These are phyloP conservation scores for Podarcis raffonei DNA, from an alignment of 2,113 vertebrate species.

Conservation along the genomic window DNA sequence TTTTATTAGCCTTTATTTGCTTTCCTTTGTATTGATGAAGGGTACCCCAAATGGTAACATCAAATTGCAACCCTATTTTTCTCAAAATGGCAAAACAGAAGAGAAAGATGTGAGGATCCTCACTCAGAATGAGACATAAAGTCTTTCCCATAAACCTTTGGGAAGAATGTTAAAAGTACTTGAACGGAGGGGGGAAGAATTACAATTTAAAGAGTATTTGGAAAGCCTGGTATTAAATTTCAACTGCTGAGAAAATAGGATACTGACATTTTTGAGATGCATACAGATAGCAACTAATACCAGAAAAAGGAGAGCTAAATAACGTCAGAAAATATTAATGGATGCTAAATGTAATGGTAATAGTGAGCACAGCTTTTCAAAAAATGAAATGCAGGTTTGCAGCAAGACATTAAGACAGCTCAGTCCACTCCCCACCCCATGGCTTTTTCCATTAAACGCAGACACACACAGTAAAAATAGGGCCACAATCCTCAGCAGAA, in stretches of 20 bases:
- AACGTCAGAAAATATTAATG: background rate
- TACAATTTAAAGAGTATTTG: background rate
- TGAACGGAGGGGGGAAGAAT: background rate
- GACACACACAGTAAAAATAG: background rate
- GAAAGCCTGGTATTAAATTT: background rate
- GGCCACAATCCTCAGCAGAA: background rate
- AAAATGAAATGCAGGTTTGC: background rate
- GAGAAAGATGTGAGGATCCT: background rate
- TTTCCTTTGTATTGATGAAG: background rate
- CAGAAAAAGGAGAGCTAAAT: fast-evolving
- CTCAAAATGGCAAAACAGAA: background rate
- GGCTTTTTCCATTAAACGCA: background rate
- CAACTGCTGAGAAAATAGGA: background rate
- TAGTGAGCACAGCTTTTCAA: background rate
- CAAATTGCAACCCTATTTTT: background rate
- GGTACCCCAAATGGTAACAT: background rate
- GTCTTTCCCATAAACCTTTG: background rate
- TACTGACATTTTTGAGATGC: background rate
- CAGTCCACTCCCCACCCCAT: background rate
- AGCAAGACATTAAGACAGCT: no score
- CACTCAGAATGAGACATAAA: no score
- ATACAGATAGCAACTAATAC: background rate
- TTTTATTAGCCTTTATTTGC: background rate
- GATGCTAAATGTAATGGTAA: background rate
- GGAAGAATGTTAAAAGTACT: background rate